Conservation (phyloP, 2,113 vertebrate genomes). For the Coryphaenoides rupestris region DNA sequence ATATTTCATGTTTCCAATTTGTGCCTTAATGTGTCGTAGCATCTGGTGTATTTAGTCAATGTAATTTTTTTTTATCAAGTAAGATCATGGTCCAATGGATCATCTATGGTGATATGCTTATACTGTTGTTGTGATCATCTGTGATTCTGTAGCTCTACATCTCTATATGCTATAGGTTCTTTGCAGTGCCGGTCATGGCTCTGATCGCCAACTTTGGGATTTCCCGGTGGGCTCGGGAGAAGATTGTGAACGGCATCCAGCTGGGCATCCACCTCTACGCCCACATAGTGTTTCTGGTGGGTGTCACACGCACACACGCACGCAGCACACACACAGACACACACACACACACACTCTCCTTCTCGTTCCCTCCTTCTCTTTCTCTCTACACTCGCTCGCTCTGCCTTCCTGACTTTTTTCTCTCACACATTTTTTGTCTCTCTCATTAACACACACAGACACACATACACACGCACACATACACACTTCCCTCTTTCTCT, state of each 20-base stretch:
- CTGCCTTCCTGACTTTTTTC: too few relatives aligned
- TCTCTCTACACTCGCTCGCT: too few relatives aligned
- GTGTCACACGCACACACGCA: constrained; percentile 25
- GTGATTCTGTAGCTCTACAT: background rate
- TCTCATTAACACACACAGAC: too few relatives aligned
- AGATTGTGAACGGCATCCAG: constrained; percentile 93
- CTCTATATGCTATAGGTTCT: constrained; percentile 74
- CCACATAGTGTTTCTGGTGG: constrained; percentile 82
- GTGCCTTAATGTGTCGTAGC: too few relatives aligned
- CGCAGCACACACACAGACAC: constrained; percentile 8
- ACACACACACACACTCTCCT: background rate
- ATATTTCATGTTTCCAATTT: too few relatives aligned
- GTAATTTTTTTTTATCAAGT: too few relatives aligned
- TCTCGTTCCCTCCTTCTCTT: too few relatives aligned
- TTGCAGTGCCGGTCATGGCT: constrained; percentile 88
- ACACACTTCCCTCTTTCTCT: too few relatives aligned
- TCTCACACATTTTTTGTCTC: too few relatives aligned
- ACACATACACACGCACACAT: too few relatives aligned
- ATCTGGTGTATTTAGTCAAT: too few relatives aligned
- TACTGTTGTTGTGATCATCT: background rate
- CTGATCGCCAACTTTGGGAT: constrained; percentile 91
- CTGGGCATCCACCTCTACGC: constrained; percentile 89
- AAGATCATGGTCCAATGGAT: background rate
- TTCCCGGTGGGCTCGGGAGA: constrained; percentile 90
- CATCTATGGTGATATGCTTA: background rate